phyloP scores from a whole-genome alignment of 2,113 vertebrate species.

The Corvus cornix region DNA sequence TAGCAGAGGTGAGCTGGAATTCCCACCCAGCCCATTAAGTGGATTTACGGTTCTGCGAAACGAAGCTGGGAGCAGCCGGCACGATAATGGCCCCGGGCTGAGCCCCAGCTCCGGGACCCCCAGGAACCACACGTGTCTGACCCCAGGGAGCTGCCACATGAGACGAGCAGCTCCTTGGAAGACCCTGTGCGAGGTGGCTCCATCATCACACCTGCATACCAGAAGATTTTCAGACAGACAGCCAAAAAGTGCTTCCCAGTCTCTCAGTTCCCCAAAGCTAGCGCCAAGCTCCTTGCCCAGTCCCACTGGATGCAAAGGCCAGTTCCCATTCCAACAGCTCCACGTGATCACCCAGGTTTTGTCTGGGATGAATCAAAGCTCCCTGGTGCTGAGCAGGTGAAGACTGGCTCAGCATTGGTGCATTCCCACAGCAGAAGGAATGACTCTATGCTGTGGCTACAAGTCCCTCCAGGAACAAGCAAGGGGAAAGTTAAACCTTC shows the following conservation, averaged over 20 bases:
- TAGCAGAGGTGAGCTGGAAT: conserved; percentile 4
- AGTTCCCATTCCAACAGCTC: not conserved
- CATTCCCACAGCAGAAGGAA: not conserved
- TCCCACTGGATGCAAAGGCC: not conserved
- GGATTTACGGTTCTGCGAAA: not conserved
- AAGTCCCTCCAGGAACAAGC: not conserved
- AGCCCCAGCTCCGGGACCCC: not conserved
- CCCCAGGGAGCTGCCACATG: fast-evolving
- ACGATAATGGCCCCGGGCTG: not conserved
- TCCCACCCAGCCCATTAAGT: conserved; percentile 37
- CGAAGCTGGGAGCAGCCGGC: not conserved
- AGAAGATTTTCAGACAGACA: not conserved
- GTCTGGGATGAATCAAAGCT: not conserved
- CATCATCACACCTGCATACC: not conserved
- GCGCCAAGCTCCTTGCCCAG: not conserved
- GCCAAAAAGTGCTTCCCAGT: not conserved
- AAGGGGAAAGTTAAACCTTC: not conserved
- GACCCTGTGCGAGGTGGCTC: not conserved
- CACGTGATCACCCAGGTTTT: not conserved
- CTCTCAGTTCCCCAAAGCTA: not conserved
- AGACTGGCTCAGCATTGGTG: not conserved
- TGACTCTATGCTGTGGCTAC: fast-evolving
- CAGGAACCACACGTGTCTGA: not conserved
- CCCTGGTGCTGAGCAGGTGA: not conserved
- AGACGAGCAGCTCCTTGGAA: not conserved